phyloP scores from a whole-genome alignment of 2,797 vertebrate genomes.

The Pangasius larnaudii region DNA sequence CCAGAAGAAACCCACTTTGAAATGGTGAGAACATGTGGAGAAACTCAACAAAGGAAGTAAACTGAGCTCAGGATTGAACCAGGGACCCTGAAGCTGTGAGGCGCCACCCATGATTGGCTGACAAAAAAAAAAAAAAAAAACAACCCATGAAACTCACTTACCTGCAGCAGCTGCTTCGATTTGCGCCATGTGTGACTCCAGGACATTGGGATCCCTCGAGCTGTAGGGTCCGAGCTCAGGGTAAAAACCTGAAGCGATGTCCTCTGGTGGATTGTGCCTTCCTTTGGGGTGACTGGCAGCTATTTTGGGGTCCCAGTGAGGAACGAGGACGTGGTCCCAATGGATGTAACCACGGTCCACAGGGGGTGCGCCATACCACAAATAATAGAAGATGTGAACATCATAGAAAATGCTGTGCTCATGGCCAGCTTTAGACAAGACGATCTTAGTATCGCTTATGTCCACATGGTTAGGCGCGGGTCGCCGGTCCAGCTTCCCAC shows the following conservation, averaged over 20 bases:
- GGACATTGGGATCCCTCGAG: constrained; percentile 83
- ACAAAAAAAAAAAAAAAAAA: not conserved
- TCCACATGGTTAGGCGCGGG: constrained; percentile 67
- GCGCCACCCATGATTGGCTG: not conserved
- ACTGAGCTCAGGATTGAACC: not conserved
- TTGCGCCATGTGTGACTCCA: constrained; percentile 89
- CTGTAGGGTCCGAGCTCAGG: constrained; percentile 87
- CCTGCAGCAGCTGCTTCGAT: constrained; percentile 85
- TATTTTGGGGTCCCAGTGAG: constrained; percentile 92
- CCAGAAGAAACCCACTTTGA: not conserved
- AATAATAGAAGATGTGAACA: constrained; percentile 88
- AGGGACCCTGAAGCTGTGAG: not conserved
- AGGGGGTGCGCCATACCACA: constrained; percentile 83
- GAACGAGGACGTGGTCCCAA: constrained; percentile 90
- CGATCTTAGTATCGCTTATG: constrained; percentile 65
- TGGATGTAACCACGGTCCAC: constrained; percentile 83
- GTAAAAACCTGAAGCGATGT: constrained; percentile 88
- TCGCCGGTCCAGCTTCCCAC: constrained; percentile 72
- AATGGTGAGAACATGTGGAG: not conserved
- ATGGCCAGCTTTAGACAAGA: constrained; percentile 69
- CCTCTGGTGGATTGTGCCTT: constrained; percentile 85
- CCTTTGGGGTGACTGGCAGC: constrained; percentile 89
- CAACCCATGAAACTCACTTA: not conserved
- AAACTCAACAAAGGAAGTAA: not conserved
- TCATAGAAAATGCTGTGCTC: constrained; percentile 82